Evolutionary conservation across 1,140 invertebrate genomes (phyloP), one percentile per base, ranked within the genome.

Genomic region (Gyrodactylus bullatarudis): DNA sequence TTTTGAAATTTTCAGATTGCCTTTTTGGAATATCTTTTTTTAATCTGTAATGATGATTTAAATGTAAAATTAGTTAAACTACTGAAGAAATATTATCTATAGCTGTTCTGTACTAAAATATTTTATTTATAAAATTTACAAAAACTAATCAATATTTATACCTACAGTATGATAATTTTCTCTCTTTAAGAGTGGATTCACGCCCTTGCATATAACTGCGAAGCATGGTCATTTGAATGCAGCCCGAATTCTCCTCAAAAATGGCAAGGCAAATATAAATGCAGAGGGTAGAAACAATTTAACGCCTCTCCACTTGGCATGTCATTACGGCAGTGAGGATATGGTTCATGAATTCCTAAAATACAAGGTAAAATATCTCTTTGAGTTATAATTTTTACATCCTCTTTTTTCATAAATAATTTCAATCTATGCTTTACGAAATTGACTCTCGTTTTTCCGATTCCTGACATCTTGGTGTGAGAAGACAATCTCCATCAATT

Each of bases 191-290:
- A 94, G 90, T 78, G 93, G 93, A 0, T 98, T 98, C 79, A 98
- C 94, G 25, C 92, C 94, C 20, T 84, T 98, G 27, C 81, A 82
- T 74, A 80, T 81, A 78, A 88, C 92, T 23, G 90, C 91, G 0
- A 92, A 97, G 83, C 91, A 94, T 20, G 95, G 99, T 82, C 93
- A 99, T 78, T 89, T 96, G 0, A 92, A 98, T 78, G 90, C 91
- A 26, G 94, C 93, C 0, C 84, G 91, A n/a, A 90, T 96, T 75
- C 84, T 99, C 0, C 84, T 99, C 1, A 90, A 91, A 76, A 89
- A 97, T 79, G 86, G 91, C 75, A 54, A 54, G n/a, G 92, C 94
- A 20, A 90, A 91, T 0, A 20, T 26, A 23, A 73, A 73, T 69
- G 26, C n/a, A 1, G 22, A 69, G 23, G 74, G 74, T n/a, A 74